These are phyloP conservation scores for Gopherus flavomarginatus DNA, from an alignment of 2,113 vertebrate species.

Conservation along the genomic window DNA sequence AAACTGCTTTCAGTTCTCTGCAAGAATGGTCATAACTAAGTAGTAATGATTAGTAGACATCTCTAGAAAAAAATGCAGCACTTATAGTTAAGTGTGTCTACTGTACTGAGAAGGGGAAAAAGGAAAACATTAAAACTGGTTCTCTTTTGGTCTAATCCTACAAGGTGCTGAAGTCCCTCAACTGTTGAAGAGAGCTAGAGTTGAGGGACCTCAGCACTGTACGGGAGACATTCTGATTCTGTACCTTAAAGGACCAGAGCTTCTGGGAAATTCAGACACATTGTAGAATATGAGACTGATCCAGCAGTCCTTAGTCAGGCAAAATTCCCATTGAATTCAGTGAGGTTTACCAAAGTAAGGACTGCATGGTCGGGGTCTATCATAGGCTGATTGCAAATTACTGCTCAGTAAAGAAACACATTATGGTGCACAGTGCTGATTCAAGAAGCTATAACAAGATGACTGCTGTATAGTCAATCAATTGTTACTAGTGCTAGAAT, in stretches of 20 bases:
- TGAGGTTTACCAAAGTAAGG: background rate
- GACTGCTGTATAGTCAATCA: slow-evolving; percentile 17
- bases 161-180: background rate
- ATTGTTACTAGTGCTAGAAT: slow-evolving; percentile 15
- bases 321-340: background rate
- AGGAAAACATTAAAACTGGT: background rate
- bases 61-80: background rate
- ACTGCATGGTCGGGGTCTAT: background rate
- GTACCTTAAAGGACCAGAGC: background rate
- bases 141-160: background rate
- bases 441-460: slow-evolving; percentile 27
- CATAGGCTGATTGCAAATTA: background rate
- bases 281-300: background rate
- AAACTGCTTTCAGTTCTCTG: background rate
- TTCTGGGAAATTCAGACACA: background rate
- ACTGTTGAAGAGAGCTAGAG: background rate
- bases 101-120: background rate
- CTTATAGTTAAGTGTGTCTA: background rate
- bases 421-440: background rate
- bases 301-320: background rate
- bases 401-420: background rate
- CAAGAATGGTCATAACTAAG: background rate
- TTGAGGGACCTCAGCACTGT: background rate
- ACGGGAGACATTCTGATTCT: background rate
- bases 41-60: background rate